Evolutionary conservation across 2,797 vertebrate genomes (phyloP).

Genomic region (Glyptemys insculpta): DNA sequence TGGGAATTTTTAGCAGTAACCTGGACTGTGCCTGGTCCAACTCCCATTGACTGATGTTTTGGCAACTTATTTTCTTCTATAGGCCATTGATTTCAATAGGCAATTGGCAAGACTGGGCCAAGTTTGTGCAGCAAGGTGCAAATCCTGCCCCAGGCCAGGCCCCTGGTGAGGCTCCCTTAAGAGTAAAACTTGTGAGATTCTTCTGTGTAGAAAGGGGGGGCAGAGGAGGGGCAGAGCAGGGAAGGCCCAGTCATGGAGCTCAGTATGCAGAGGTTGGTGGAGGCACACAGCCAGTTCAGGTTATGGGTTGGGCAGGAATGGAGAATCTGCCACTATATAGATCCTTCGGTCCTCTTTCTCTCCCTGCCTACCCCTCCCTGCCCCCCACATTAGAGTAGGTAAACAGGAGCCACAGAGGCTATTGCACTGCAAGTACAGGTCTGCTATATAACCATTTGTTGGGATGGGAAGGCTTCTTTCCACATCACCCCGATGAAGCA

Average conservation of each 20-base stretch:
- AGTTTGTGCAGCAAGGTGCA: neutral
- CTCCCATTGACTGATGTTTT: neutral
- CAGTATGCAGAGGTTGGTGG: neutral
- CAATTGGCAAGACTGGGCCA: neutral
- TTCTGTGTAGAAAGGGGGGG: neutral
- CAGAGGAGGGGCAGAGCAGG: neutral
- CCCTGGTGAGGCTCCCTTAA: neutral
- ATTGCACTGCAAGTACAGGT: neutral
- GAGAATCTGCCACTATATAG: neutral
- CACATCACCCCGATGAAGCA: neutral
- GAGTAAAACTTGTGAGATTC: neutral
- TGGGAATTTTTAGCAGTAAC: neutral
- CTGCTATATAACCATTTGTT: neutral
- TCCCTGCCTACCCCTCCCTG: too few species aligned
- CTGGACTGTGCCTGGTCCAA: neutral
- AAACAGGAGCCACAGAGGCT: neutral
- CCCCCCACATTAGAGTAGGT: neutral
- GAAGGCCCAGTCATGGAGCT: neutral
- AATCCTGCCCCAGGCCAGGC: too few species aligned
- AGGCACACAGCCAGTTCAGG: accelerated
- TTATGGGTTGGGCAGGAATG: neutral
- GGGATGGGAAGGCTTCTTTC: neutral
- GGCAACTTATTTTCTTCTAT: neutral
- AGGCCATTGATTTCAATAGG: neutral
- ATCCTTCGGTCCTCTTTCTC: accelerated